Evolutionary conservation across 2,797 vertebrate species (phyloP).

Genomic region (Propithecus deckenii): DNA sequence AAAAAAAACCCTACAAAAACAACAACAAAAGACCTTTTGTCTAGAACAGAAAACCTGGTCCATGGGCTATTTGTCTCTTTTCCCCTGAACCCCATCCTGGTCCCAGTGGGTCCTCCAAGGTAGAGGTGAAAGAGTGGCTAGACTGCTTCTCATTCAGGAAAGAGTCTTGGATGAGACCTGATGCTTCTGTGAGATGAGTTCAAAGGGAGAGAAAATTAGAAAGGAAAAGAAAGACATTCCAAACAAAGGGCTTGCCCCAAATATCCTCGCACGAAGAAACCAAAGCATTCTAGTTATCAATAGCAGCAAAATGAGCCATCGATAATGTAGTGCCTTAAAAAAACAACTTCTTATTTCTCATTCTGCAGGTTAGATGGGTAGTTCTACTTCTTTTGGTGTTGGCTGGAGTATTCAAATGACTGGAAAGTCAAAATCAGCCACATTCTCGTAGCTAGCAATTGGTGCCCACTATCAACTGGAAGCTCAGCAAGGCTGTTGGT

Average conservation of each 20-base stretch:
- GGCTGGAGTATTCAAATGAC: background rate
- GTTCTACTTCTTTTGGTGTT: background rate
- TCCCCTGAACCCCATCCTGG: background rate
- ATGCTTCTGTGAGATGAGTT: background rate
- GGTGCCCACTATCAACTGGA: background rate
- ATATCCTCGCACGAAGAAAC: background rate
- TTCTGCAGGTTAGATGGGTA: background rate
- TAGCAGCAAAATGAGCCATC: background rate
- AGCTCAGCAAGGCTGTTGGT: background rate
- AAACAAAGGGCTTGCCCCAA: background rate
- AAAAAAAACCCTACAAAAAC: background rate
- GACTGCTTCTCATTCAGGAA: background rate
- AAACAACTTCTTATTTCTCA: background rate
- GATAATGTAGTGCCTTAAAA: background rate
- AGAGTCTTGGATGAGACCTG: background rate
- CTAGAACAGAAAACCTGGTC: background rate
- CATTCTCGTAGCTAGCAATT: rapidly evolving
- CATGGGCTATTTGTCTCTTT: background rate
- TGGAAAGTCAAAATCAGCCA: background rate
- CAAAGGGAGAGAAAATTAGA: background rate
- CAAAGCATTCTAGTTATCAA: background rate
- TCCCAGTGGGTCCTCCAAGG: background rate
- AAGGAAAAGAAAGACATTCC: background rate
- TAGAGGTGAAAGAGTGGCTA: background rate
- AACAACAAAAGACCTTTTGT: background rate